Base-by-base conservation (phyloP, 2,113 vertebrate genomes). In the Gobio gobio region DNA sequence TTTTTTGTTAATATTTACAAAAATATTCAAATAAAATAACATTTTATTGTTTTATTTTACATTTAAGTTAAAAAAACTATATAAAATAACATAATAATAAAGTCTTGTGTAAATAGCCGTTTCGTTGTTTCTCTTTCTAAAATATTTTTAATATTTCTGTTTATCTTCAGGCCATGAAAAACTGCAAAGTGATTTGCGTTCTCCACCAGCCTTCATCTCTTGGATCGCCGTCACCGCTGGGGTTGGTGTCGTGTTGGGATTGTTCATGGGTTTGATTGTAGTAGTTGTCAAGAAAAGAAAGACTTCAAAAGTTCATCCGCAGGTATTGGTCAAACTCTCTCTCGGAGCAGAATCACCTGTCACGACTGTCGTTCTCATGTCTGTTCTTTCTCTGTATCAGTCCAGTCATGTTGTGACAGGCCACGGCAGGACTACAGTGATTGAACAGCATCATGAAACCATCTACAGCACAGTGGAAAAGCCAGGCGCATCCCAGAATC, bases 401-500 rank as follows among this genome's bases (percentile, higher is more conserved):
- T 76, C 45, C 47, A 33, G 24, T 76, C 13, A 9, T 33, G 24
- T 24, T 5, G 73, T 49, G 18, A 22, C 54, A 8, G 54, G 2
- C 18, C 18, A 5, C 5, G 0, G 0, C 16, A 56, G 2, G 18
- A 56, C 7, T 9, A 56, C 54, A 1, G 54, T 56, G 73, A 51
- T 76, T 33, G 73, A 76, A 76, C 73, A 76, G 47, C 45, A 24
- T 75, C 72, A 49, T 29, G 47, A 51, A 76, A 54, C 49, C 1
- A 36, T 36, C 10, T 58, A 77, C 29, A 13, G 75, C 26, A 58
- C 49, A 7, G 75, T 77, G 9, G 8, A 58, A 0, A 77, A 58
- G 2, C 49, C 47, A 18, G 16, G 9, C 8, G 8, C 73, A 9
- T 76, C 29, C 18, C 51, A 56, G 26, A 77, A 20, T 7, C 16